phyloP scores from a whole-genome alignment of 1,140 invertebrate genomes.

The Mizuhopecten yessoensis region DNA sequence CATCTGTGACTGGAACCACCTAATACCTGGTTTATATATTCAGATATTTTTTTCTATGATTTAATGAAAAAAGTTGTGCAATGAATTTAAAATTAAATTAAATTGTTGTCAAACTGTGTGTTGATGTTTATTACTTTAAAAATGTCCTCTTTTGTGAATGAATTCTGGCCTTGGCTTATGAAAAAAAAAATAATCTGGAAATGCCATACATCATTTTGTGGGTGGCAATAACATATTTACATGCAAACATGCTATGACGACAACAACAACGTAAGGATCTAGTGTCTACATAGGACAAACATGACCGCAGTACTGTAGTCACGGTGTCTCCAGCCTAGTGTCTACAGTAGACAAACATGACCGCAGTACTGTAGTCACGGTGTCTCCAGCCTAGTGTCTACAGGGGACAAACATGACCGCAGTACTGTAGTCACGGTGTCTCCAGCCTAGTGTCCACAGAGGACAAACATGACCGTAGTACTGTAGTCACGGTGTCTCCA shows the following conservation, averaged over 20 bases:
- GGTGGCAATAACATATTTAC: neutral
- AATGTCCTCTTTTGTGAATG: neutral
- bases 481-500: neutral
- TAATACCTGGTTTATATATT: no score
- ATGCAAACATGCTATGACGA: slow-evolving; percentile 1
- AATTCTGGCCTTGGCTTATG: neutral
- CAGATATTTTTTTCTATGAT: no score
- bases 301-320: neutral
- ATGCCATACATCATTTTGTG: neutral
- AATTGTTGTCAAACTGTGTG: neutral
- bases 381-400: neutral
- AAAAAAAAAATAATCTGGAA: neutral
- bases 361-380: neutral
- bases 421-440: neutral
- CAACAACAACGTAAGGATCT: neutral
- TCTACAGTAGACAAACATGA: neutral
- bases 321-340: neutral
- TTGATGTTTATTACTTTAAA: neutral
- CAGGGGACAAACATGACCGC: neutral
- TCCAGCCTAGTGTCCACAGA: neutral
- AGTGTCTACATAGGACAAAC: neutral
- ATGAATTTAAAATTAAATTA: no score
- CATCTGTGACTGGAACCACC: no score
- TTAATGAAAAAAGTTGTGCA: no score
- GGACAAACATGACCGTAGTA: neutral